Percentiles rank a stretch among this genome's conserved stretches.
Conservation (phyloP, 2,888 invertebrate species). For the Melanotus villosus region DNA sequence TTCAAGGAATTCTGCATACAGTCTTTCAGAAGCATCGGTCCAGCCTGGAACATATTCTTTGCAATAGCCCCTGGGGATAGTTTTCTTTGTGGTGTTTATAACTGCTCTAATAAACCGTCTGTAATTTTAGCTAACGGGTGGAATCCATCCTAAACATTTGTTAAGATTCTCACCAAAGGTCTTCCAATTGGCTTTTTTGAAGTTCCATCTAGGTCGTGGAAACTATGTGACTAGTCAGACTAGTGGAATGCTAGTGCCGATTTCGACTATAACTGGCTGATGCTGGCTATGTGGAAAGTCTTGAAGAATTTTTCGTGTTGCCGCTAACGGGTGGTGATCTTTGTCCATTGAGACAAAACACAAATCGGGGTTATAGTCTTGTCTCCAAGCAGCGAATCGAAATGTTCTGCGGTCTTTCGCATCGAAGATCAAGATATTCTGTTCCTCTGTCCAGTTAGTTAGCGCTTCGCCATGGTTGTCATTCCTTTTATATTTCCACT, state of each 20-base stretch:
- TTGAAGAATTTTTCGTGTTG: not conserved
- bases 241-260: not conserved
- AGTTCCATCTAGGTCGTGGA: not conserved
- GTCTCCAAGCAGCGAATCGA: constrained; percentile 44
- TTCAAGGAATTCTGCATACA: not conserved
- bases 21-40: not conserved
- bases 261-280: not conserved
- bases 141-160: not conserved
- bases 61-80: constrained; percentile 39
- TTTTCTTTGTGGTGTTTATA: constrained; percentile 33
- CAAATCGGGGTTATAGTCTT: constrained; percentile 45
- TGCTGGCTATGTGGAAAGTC: constrained; percentile 14
- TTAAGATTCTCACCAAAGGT: not conserved
- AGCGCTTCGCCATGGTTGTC: too few species aligned
- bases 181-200: not conserved
- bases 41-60: constrained; percentile 52
- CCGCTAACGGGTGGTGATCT: not conserved
- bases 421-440: constrained; percentile 38
- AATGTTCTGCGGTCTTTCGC: constrained; percentile 48
- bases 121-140: constrained; percentile 31
- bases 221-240: not conserved
- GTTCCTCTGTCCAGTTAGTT: constrained; percentile 11
- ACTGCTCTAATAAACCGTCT: constrained; percentile 34
- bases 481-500: too few species aligned
- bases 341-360: constrained; percentile 31